Percentiles rank a stretch among this genome's conserved stretches.
Conservation (phyloP, 2,888 invertebrate species). For the Bellardia pandia region DNA sequence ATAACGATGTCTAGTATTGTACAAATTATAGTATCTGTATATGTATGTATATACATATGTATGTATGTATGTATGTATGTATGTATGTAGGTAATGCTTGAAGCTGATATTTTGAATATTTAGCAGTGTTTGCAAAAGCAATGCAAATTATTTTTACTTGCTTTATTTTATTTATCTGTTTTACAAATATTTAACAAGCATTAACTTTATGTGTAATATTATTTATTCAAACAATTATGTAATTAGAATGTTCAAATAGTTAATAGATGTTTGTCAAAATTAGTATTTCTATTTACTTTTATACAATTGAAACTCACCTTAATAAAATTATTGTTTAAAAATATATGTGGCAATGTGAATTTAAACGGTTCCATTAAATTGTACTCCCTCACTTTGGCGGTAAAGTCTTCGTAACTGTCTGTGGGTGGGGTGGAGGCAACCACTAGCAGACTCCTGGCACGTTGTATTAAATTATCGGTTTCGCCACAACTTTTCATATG, state of each 20-base stretch:
- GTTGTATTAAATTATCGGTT: constrained; percentile 85
- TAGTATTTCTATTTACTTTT: too few relatives aligned
- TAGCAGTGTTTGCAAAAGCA: constrained; percentile 41
- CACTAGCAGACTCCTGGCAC: constrained; percentile 93
- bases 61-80: neutral
- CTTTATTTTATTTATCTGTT: constrained; percentile 1
- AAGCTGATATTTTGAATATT: constrained; percentile 8
- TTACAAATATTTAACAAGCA: constrained; percentile 38
- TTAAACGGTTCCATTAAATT: constrained; percentile 92
- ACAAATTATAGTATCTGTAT: neutral
- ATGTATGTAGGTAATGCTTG: neutral
- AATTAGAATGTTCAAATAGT: constrained; percentile 14
- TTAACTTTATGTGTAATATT: neutral
- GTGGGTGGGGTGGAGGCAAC: constrained; percentile 95
- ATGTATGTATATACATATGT: constrained; percentile 32
- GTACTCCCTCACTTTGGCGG: constrained; percentile 90
- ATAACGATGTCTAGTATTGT: constrained; percentile 19
- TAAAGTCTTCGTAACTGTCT: constrained; percentile 90
- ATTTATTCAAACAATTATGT: neutral
- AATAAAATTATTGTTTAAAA: constrained; percentile 84
- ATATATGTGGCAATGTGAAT: constrained; percentile 88
- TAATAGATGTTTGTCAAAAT: too few relatives aligned
- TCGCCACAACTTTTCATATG: constrained; percentile 87
- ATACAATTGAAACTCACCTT: constrained; percentile 83
- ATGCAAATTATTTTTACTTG: constrained; percentile 40